Evolutionary conservation across 2,888 invertebrate species (phyloP).

Genomic region (Periphyllus acericola): DNA sequence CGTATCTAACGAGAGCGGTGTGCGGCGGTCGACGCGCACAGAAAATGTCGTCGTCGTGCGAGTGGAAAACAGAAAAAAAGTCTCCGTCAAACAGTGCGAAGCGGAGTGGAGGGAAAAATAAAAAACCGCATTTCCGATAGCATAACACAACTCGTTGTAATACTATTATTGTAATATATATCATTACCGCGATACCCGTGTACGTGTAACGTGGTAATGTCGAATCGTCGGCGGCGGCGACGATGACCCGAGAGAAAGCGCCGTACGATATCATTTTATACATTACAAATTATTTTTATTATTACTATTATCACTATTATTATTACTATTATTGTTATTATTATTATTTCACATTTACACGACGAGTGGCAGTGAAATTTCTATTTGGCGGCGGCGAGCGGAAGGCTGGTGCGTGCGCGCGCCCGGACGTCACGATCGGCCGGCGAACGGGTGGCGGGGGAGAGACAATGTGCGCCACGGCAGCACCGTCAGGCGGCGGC

Average conservation of each 20-base stretch:
- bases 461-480: slow-evolving; percentile 54
- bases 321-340: no score
- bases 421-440: slow-evolving; percentile 35
- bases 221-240: not conserved
- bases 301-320: no score
- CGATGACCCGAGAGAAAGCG: slow-evolving; percentile 41
- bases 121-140: no score
- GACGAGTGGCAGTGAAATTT: slow-evolving; percentile 42
- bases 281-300: not conserved
- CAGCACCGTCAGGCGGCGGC: slow-evolving; percentile 38
- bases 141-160: no score
- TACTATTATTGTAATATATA: not conserved
- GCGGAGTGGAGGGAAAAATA: no score
- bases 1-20: not conserved
- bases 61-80: no score
- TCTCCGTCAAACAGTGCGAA: no score
- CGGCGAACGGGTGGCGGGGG: slow-evolving; percentile 23
- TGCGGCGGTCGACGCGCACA: no score
- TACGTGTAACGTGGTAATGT: not conserved
- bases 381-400: slow-evolving; percentile 29
- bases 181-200: not conserved
- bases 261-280: slow-evolving; percentile 16
- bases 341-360: no score
- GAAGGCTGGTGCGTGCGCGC: slow-evolving; percentile 52
- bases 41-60: no score